Evolutionary conservation across 2,113 vertebrate species (phyloP).

Genomic region (Serranochromis macrocephalus): DNA sequence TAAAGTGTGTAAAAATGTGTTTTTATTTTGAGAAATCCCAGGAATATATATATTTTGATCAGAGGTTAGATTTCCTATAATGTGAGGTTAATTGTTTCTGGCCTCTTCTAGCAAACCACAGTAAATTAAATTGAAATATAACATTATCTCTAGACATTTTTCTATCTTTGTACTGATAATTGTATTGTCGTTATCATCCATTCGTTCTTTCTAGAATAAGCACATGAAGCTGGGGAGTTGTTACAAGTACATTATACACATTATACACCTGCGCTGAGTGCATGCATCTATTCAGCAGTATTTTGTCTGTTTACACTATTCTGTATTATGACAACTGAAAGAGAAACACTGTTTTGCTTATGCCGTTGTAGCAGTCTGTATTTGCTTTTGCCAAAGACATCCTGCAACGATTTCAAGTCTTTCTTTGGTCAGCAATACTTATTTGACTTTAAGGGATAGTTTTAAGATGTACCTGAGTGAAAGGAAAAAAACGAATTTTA

Average conservation of each 20-base stretch:
- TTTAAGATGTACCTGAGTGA: not conserved
- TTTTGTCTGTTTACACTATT: constrained; percentile 55
- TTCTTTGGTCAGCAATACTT: not conserved
- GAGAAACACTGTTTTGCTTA: constrained; percentile 41
- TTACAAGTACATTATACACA: constrained; percentile 37
- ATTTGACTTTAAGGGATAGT: not conserved
- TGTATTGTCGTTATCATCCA: constrained; percentile 10
- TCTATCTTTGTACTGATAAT: constrained; percentile 46
- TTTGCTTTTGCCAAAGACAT: constrained; percentile 60
- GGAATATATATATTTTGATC: constrained; percentile 60
- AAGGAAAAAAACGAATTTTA: not conserved
- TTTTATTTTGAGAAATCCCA: constrained; percentile 49
- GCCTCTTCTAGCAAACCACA: constrained; percentile 3
- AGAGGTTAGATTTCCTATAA: constrained; percentile 48
- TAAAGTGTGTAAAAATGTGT: constrained; percentile 43
- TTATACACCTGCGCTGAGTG: not conserved
- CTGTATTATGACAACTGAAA: constrained; percentile 27
- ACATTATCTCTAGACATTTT: constrained; percentile 26
- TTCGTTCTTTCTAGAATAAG: constrained; percentile 27
- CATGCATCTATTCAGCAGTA: constrained; percentile 10
- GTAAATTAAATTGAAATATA: constrained; percentile 20
- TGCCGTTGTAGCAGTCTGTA: not conserved
- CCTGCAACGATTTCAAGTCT: constrained; percentile 2
- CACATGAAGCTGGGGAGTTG: constrained; percentile 27
- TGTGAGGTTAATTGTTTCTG: not conserved